phyloP scores from a whole-genome alignment of 1,140 invertebrate genomes.

The Bombus vancouverensis region DNA sequence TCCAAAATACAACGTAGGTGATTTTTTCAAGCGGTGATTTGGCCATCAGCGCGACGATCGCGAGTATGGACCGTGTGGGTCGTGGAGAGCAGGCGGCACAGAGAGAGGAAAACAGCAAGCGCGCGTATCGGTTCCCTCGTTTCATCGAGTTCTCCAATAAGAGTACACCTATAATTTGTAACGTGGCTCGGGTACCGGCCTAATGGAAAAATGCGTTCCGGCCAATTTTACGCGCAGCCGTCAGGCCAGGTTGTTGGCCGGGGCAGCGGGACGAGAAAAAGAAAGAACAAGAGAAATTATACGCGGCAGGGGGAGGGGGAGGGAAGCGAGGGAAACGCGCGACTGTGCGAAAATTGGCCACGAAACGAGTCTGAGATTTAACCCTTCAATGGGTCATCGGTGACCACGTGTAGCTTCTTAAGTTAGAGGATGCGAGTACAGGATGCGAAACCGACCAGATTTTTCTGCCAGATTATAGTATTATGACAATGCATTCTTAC shows the following conservation, averaged over 20 bases:
- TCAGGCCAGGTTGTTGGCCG: slow-evolving; percentile 61
- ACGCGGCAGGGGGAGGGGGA: not conserved
- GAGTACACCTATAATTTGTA: slow-evolving; percentile 78
- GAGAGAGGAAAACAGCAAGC: slow-evolving; percentile 50
- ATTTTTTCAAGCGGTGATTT: not conserved
- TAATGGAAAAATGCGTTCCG: slow-evolving; percentile 78
- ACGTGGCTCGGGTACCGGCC: slow-evolving; percentile 68
- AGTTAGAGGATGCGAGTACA: not conserved
- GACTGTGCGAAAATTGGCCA: slow-evolving; percentile 11
- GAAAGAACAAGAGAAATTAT: not conserved
- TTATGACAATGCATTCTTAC: not conserved
- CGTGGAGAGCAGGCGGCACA: slow-evolving; percentile 1
- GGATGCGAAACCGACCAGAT: not conserved
- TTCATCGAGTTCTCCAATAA: slow-evolving; percentile 70
- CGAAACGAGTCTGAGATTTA: not conserved
- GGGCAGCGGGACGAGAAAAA: slow-evolving; percentile 17
- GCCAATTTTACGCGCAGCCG: slow-evolving; percentile 74
- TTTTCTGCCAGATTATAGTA: not conserved
- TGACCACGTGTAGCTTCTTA: not conserved
- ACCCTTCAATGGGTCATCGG: not conserved
- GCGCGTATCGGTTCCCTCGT: slow-evolving; percentile 66
- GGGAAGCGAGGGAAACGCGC: slow-evolving; percentile 8
- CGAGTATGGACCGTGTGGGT: slow-evolving; percentile 28
- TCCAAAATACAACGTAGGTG: not conserved
- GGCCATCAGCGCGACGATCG: not conserved